Evolutionary conservation across 2,888 invertebrate genomes (phyloP), one percentile per base, ranked within the genome.

Genomic region (Limenitis camilla): DNA sequence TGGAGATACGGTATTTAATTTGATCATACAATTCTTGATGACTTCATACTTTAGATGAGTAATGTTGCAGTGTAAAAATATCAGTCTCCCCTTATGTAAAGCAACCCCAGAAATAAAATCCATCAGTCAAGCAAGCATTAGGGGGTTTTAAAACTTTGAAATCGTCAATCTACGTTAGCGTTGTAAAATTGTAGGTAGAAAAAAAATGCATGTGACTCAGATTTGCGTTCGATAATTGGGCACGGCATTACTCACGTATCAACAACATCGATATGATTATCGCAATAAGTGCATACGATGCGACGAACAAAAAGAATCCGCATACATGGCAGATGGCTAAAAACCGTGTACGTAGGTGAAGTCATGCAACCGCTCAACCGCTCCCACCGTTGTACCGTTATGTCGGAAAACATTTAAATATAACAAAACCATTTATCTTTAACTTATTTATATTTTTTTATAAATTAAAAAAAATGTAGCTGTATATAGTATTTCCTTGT

Each of bases 1-100:
- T 73, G 66, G 62, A 68, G 55, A 60, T 74, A 78, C 78, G 65
- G 76, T 76, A 70, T 66, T 66, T 66, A 73, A 67, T 67, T 64
- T 61, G 55, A 53, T 55, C 64, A 58, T 61, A 61, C 35, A 28
- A 47, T 29, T 35, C 36, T 30, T 39, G 39, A 39, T 52, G 47
- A 44, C 6, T 36, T 44, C 32, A 39, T 52, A 35, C 29, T 41
- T 40, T 29, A 41, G 32, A 19, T 19, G 19, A 38, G 11, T 28
- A 39, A 11, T 46, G 5, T 46, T 40, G 28, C 28, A 31, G 10
- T 41, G 19, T 42, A 31, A 27, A 32, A 33, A 29, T 39, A 48
- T 39, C 33, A 39, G 11, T 19, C 19, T 30, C 47, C 52, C 48
- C 31, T 45, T 30, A 30, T 28, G 3, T 32, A 33, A 27, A 42